Percentiles rank a stretch among this genome's conserved stretches.
phyloP scores from a whole-genome alignment of 1,140 invertebrate species.

The Heliconius hermathena region DNA sequence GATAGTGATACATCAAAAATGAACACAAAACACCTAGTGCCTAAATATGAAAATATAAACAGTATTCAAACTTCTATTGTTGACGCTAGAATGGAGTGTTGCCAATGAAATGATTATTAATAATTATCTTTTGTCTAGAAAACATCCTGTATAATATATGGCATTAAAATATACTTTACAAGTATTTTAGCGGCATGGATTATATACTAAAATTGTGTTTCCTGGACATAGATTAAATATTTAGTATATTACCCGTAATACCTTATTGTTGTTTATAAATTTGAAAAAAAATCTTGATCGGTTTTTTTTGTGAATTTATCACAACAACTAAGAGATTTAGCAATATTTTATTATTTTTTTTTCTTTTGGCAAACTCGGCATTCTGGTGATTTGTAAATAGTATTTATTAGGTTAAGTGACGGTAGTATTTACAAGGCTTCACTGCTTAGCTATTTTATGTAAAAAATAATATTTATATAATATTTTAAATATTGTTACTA shows the following conservation, averaged over 20 bases:
- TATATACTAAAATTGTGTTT: slow-evolving; percentile 16
- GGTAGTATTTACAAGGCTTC: slow-evolving; percentile 74
- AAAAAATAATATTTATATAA: slow-evolving; percentile 80
- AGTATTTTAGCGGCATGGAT: slow-evolving; percentile 6
- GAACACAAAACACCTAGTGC: slow-evolving; percentile 36
- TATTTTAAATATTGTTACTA: slow-evolving; percentile 75
- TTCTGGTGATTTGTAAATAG: slow-evolving; percentile 80
- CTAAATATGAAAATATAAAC: slow-evolving; percentile 43
- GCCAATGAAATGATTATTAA: slow-evolving; percentile 45
- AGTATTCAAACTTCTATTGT: slow-evolving; percentile 76
- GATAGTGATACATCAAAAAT: slow-evolving; percentile 49
- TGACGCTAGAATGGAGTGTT: slow-evolving; percentile 68
- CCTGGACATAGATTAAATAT: background rate
- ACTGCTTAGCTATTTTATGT: slow-evolving; percentile 76
- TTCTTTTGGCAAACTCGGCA: slow-evolving; percentile 43
- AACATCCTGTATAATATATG: slow-evolving; percentile 4
- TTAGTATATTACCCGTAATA: background rate
- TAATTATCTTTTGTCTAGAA: slow-evolving; percentile 14
- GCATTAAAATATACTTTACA: slow-evolving; percentile 26
- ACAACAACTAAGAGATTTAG: slow-evolving; percentile 11
- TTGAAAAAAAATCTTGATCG: background rate
- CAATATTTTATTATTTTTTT: background rate
- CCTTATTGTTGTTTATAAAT: slow-evolving; percentile 24
- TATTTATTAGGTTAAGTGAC: slow-evolving; percentile 78
- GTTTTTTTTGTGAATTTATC: slow-evolving; percentile 4